Evolutionary conservation across 2,113 vertebrate genomes (phyloP), one percentile per base, ranked within the genome.

Genomic region (Zosterops borbonicus): DNA sequence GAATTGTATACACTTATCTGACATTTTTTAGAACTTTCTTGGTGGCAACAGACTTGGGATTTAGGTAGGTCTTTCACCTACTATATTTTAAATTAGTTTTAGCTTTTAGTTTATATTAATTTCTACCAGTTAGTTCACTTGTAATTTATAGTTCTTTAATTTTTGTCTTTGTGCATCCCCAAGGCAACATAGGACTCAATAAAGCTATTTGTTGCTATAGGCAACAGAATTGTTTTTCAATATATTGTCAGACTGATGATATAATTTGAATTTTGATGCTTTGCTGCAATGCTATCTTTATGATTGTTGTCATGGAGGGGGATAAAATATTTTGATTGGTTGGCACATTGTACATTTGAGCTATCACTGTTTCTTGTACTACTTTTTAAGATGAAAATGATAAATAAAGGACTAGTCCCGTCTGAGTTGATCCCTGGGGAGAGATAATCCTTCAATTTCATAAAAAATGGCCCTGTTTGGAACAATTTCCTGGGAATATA

Each of bases 261-360:
- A 63, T 84, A 17, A 94, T 84, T 85, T 81, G 73, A 42, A 90
- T 95, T 92, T 94, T 84, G 85, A 91, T 90, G 73, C 20, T 94
- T 95, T 96, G 12, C 55, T 95, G 62, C 50, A 63, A 52, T 60
- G 58, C 29, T 23, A 2, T 89, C 71, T 62, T 79, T 88, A 76
- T 94, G 86, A 94, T 69, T 87, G 68, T 85, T 92, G 70, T 91
- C 74, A 85, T 77, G 69, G 83, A 92, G 29, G 68, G 11, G 75
- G 21, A 46, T 42, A 92, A 89, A 97, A 83, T 95, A 92, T 95
- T 97, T 97, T 96, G 47, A 83, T 90, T 94, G 64, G 31, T 35
- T 88, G 70, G 15, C 14, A 82, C 60, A 68, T 29, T 92, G 50
- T 88, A 73, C 5, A 5, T 81, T 12, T 58, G 25, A 86, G 27